These are phyloP conservation scores for Heliconius ismenius DNA, from an alignment of 2,888 invertebrate genomes.

Conservation along the genomic window DNA sequence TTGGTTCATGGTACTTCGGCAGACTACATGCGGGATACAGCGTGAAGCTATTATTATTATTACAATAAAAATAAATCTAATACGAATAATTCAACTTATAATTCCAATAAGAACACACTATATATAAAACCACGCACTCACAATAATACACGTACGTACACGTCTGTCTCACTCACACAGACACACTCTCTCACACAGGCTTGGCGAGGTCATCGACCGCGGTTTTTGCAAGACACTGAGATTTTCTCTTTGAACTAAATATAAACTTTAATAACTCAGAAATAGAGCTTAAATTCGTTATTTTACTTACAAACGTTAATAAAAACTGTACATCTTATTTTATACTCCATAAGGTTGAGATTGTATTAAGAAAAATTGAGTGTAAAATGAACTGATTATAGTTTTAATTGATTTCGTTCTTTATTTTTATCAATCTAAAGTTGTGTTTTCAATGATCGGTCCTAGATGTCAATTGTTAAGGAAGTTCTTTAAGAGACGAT, in stretches of 20 bases:
- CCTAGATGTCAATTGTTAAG: slow-evolving; percentile 44
- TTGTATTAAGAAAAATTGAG: slow-evolving; percentile 1
- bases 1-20: too few species aligned
- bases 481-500: slow-evolving; percentile 44
- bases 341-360: background rate
- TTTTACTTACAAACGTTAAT: background rate
- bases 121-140: slow-evolving; percentile 33
- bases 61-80: background rate
- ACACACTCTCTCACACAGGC: slow-evolving; percentile 21
- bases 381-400: background rate
- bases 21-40: too few species aligned
- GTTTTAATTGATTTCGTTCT: slow-evolving; percentile 27
- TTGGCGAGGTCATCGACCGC: slow-evolving; percentile 56
- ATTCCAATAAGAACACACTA: slow-evolving; percentile 20
- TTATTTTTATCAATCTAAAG: slow-evolving; percentile 22
- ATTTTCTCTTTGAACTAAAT: slow-evolving; percentile 39
- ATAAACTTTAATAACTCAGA: slow-evolving; percentile 8
- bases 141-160: slow-evolving; percentile 22
- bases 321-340: slow-evolving; percentile 9
- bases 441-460: slow-evolving; percentile 25
- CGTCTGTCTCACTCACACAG: slow-evolving; percentile 41
- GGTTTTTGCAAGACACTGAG: slow-evolving; percentile 58
- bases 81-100: slow-evolving; percentile 4
- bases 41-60: background rate
- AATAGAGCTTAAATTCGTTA: slow-evolving; percentile 28